Percentiles rank a stretch among this genome's conserved stretches.
These are phyloP conservation scores for crab-eating macaque (Macaca fascicularis) DNA, from an alignment of 2,113 vertebrate genomes.

Conservation along the genomic window T2T-MFA8v1.1 NC_088379.1:128544501-128545000, in stretches of 20 bases:
- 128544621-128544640: neutral
- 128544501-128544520: neutral
- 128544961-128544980: neutral
- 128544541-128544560: neutral
- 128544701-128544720: neutral
- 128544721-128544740: neutral
- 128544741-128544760: neutral
- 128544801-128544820: neutral
- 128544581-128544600: neutral
- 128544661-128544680: neutral
- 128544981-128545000: neutral
- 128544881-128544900: neutral
- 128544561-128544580: neutral
- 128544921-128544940: neutral
- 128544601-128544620: neutral
- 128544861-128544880: neutral
- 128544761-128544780: neutral
- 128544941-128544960: neutral
- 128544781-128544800: neutral
- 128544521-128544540: neutral
- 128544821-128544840: neutral
- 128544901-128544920: neutral
- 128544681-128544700: neutral
- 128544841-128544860: neutral
- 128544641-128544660: neutral